Percentiles rank a stretch among this genome's conserved stretches.
These are phyloP conservation scores for Pteropus alecto DNA, from an alignment of 2,113 vertebrate species.

Conservation along the genomic window DNA sequence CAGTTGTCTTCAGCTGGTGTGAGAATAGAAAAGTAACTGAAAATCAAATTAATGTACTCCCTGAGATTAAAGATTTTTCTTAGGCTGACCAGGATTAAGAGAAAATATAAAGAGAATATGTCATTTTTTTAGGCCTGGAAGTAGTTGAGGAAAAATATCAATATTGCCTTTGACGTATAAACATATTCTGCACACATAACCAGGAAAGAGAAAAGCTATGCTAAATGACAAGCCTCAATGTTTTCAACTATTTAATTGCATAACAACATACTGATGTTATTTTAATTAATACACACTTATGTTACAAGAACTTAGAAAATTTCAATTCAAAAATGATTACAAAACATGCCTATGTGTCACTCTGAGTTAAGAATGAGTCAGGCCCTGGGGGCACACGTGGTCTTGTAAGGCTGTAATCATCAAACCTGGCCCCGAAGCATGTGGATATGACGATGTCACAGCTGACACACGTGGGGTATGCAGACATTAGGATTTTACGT, in stretches of 20 bases:
- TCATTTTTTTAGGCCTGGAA: neutral
- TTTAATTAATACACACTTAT: conserved; percentile 20
- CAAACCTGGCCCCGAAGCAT: neutral
- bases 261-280: neutral
- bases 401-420: neutral
- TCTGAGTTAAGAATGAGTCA: neutral
- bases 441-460: neutral
- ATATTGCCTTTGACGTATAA: conserved; percentile 33
- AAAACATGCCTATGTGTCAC: neutral
- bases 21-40: neutral
- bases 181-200: neutral
- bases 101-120: conserved; percentile 26
- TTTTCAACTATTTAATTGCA: neutral
- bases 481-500: neutral
- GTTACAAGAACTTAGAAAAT: neutral
- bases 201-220: neutral
- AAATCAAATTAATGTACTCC: conserved; percentile 23
- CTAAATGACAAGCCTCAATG: neutral
- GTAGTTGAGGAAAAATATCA: neutral
- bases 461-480: neutral
- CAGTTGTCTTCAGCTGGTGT: neutral
- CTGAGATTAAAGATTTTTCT: neutral
- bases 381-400: neutral
- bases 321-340: neutral
- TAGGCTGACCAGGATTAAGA: neutral